Conservation (phyloP, 2,797 vertebrate genomes). For the Sphenodon punctatus region DNA sequence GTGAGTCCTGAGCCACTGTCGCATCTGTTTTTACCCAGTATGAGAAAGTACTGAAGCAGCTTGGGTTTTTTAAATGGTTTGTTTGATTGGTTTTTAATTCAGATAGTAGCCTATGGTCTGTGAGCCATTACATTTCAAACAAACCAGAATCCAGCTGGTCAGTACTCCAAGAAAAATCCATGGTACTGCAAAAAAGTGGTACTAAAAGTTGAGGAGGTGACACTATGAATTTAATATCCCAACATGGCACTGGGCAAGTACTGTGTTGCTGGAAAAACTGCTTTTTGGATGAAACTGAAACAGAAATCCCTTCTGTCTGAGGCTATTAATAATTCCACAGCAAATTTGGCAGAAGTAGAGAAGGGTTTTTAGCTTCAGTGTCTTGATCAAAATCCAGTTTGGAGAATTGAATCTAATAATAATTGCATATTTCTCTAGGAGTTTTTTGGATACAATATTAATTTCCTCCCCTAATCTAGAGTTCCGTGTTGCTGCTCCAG, state of each 20-base stretch:
- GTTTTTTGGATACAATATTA: neutral
- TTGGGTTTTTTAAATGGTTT: neutral
- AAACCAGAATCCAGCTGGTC: neutral
- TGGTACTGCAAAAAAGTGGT: neutral
- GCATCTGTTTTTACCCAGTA: too few species aligned
- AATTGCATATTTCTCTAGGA: neutral
- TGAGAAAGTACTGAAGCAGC: too few species aligned
- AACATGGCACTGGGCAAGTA: neutral
- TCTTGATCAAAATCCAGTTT: constrained; percentile 1
- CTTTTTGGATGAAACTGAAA: neutral
- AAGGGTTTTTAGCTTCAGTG: neutral
- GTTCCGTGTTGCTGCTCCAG: constrained; percentile 20
- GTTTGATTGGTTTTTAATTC: neutral
- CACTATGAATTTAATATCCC: neutral
- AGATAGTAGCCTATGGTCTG: neutral
- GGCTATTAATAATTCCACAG: neutral
- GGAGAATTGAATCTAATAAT: neutral
- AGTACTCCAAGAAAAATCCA: neutral
- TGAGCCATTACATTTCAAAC: neutral
- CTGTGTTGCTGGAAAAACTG: neutral
- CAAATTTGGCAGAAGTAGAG: neutral
- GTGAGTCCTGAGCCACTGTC: too few species aligned
- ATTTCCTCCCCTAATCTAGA: neutral
- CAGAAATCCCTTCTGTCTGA: neutral
- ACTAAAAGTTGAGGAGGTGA: neutral